phyloP scores from a whole-genome alignment of 1,140 invertebrate species.

The Cyphomyrmex costatus region DNA sequence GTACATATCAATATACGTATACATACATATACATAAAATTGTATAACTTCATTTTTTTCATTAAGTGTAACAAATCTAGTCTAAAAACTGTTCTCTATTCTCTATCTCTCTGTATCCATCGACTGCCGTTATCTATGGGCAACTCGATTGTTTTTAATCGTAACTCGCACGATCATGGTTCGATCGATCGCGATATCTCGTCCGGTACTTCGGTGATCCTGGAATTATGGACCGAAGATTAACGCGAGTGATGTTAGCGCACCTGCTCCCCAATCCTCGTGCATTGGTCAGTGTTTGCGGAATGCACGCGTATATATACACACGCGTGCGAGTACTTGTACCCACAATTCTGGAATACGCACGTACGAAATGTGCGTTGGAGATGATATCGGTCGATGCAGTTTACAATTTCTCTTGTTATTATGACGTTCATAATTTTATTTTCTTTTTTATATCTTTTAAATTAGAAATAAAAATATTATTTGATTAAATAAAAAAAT shows the following conservation, averaged over 20 bases:
- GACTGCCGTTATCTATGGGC: slow-evolving; percentile 41
- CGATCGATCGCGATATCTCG: slow-evolving; percentile 76
- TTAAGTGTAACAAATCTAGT: slow-evolving; percentile 14
- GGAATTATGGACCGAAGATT: slow-evolving; percentile 81
- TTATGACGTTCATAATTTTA: background rate
- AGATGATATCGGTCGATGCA: slow-evolving; percentile 27
- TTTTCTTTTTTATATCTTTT: background rate
- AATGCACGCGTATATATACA: slow-evolving; percentile 12
- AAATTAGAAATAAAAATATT: background rate
- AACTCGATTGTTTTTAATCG: slow-evolving; percentile 62
- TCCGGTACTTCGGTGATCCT: slow-evolving; percentile 62
- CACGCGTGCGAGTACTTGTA: background rate
- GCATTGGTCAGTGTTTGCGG: slow-evolving; percentile 46
- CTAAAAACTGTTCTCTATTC: background rate
- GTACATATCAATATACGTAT: too few species aligned
- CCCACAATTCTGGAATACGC: background rate
- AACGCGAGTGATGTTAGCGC: slow-evolving; percentile 82
- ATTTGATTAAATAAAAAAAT: background rate
- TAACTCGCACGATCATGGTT: slow-evolving; percentile 60
- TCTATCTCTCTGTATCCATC: slow-evolving; percentile 30
- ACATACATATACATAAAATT: background rate
- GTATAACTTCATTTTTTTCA: background rate
- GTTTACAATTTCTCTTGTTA: background rate
- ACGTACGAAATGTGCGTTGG: slow-evolving; percentile 6
- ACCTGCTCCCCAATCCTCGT: slow-evolving; percentile 77